A percentile compares a stretch with the other conserved stretches of the same genome.
Evolutionary conservation across 2,113 vertebrate species (phyloP).

Genomic region (Mustelus asterias): DNA sequence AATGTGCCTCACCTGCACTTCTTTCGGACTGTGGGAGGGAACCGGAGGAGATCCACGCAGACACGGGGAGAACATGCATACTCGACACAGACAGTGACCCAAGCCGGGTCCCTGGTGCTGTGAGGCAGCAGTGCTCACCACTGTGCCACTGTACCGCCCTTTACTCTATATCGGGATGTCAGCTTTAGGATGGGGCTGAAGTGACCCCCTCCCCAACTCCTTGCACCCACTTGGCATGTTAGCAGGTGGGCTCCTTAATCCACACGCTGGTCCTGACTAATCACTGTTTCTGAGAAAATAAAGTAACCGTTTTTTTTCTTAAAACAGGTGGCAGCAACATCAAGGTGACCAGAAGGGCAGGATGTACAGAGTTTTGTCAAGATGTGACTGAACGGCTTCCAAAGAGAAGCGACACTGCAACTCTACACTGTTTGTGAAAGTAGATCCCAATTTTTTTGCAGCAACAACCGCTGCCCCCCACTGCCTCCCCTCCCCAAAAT

Average conservation of each 20-base stretch:
- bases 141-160: too few relatives aligned
- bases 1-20: too few relatives aligned
- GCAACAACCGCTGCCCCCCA: not conserved
- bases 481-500: not conserved
- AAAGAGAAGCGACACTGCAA: constrained; percentile 18
- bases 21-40: too few relatives aligned
- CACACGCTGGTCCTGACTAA: not conserved
- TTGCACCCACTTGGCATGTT: not conserved
- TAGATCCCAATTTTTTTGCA: constrained; percentile 10
- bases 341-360: constrained; percentile 23
- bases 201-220: not conserved
- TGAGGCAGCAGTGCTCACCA: too few relatives aligned
- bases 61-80: too few relatives aligned
- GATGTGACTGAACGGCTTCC: not conserved
- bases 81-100: too few relatives aligned
- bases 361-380: constrained; percentile 19
- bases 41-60: too few relatives aligned
- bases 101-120: too few relatives aligned
- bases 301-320: not conserved
- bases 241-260: constrained; percentile 9
- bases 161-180: not conserved
- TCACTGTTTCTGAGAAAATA: constrained; percentile 14
- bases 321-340: not conserved
- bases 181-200: not conserved
- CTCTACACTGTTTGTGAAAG: constrained; percentile 32